Conservation (phyloP, 2,797 vertebrate species). For the Anabacerthia variegaticeps region DNA sequence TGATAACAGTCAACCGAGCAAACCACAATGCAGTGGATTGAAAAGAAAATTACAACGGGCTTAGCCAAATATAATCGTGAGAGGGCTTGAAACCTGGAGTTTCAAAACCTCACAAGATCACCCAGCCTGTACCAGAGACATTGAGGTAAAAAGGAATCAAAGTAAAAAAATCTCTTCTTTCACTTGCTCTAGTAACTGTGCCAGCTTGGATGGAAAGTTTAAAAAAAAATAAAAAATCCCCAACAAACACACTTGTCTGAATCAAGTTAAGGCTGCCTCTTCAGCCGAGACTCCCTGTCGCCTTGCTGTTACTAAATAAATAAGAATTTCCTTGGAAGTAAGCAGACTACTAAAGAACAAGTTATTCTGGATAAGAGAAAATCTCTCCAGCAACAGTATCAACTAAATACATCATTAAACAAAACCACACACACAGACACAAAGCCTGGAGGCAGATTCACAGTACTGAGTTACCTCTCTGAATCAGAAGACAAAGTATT, state of each 20-base stretch:
- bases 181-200: neutral
- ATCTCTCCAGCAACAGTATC: neutral
- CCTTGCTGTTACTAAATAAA: neutral
- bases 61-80: neutral
- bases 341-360: neutral
- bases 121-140: neutral
- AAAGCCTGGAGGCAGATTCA: neutral
- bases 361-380: neutral
- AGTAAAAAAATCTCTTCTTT: neutral
- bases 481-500: neutral
- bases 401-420: neutral
- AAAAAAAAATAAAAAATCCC: neutral
- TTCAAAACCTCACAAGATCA: neutral
- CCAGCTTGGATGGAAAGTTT: neutral
- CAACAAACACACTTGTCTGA: neutral
- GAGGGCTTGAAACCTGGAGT: neutral
- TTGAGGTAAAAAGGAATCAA: neutral
- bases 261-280: neutral
- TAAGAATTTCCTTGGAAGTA: neutral
- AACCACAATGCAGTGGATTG: rapidly evolving
- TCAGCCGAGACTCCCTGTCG: neutral
- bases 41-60: neutral
- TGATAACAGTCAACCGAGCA: neutral
- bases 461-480: neutral
- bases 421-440: neutral